Conservation (phyloP, 2,113 vertebrate species). For the Anhinga rufa region DNA sequence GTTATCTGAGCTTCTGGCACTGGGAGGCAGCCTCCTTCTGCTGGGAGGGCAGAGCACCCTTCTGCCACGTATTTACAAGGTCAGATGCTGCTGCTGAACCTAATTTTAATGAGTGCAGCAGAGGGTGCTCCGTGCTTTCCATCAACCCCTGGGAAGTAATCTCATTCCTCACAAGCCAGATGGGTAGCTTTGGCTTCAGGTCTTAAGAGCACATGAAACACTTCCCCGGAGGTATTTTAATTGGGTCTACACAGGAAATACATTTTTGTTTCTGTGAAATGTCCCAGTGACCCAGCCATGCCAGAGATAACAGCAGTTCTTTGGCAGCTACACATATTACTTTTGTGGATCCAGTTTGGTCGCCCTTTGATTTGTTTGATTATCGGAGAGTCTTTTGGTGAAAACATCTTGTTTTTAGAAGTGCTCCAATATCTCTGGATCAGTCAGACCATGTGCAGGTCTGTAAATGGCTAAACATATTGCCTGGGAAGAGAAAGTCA, state of each 20-base stretch:
- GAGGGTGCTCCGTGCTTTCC: not conserved
- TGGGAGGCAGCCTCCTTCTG: not conserved
- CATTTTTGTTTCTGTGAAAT: conserved; percentile 54
- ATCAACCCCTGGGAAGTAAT: not conserved
- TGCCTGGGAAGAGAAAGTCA: not conserved
- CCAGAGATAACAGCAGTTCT: conserved; percentile 59
- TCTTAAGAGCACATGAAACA: not conserved
- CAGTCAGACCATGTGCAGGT: not conserved
- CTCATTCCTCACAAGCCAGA: not conserved
- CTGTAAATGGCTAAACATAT: not conserved
- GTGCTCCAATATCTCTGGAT: not conserved
- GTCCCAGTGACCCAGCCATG: conserved; percentile 47
- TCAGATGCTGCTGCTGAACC: not conserved
- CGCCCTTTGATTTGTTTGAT: conserved; percentile 66
- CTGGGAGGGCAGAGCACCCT: conserved; percentile 12
- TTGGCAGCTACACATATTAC: not conserved
- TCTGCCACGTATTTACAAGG: not conserved
- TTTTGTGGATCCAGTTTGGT: conserved; percentile 9
- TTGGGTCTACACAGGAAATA: conserved; percentile 15
- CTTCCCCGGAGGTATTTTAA: conserved; percentile 11
- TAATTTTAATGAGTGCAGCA: not conserved
- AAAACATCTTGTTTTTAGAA: conserved; percentile 43
- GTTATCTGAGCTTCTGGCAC: conserved; percentile 12
- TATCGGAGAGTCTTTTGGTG: not conserved
- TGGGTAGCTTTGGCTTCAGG: conserved; percentile 26